Evolutionary conservation across 35 echinoderm and acorn worm genomes (phyloP).

Genomic region (Chiridota heheva): DNA sequence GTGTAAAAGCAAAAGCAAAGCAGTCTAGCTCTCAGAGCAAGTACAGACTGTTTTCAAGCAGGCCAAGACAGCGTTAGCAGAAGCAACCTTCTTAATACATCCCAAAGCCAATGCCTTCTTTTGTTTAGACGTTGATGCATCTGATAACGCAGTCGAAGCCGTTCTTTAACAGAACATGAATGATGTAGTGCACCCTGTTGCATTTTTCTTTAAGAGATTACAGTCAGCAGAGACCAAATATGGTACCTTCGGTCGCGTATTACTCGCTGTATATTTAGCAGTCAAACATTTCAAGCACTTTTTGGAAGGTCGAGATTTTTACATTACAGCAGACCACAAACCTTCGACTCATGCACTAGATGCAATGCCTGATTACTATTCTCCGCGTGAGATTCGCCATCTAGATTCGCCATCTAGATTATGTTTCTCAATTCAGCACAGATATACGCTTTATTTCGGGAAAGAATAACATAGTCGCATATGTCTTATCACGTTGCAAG

Average conservation of each 20-base stretch:
- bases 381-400: constrained; percentile 51
- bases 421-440: constrained; percentile 14
- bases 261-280: constrained; percentile 43
- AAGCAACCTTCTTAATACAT: neutral
- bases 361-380: constrained; percentile 31
- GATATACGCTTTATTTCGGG: neutral
- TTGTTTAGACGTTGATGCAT: constrained; percentile 27
- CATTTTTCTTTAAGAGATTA: constrained; percentile 4
- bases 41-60: neutral
- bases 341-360: constrained; percentile 10
- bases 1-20: neutral
- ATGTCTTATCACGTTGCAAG: constrained; percentile 15
- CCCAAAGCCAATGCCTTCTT: neutral
- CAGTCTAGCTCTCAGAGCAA: neutral
- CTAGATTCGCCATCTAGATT: constrained; percentile 16
- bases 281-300: constrained; percentile 43
- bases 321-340: constrained; percentile 44
- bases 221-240: neutral
- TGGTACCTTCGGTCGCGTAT: constrained; percentile 13
- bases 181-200: neutral
- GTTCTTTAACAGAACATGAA: constrained; percentile 2
- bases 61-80: neutral
- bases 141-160: constrained; percentile 14
- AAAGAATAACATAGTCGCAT: neutral
- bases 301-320: constrained; percentile 50